A percentile compares a stretch with the other conserved stretches of the same genome.
These are phyloP conservation scores for Drosophila nigricruria DNA, from an alignment of 2,888 invertebrate species.

Conservation along the genomic window DNA sequence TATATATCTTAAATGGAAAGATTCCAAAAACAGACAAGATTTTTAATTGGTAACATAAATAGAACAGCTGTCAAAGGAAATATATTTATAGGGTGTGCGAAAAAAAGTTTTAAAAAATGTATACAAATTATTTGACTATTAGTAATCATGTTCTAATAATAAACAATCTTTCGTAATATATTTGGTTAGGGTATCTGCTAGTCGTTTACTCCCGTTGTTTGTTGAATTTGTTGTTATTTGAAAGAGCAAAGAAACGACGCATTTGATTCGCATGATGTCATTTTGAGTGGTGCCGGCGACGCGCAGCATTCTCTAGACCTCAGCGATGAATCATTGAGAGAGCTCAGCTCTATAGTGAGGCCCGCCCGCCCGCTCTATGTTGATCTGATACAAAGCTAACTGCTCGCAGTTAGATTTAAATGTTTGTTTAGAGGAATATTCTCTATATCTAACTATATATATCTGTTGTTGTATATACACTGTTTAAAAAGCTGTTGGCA, in stretches of 20 bases:
- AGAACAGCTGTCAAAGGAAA: neutral
- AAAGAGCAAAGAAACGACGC: conserved; percentile 30
- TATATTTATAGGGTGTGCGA: neutral
- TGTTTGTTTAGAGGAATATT: neutral
- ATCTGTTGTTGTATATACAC: neutral
- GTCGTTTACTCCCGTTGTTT: neutral
- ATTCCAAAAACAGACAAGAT: neutral
- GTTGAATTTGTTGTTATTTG: conserved; percentile 22
- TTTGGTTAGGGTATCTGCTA: conserved; percentile 5
- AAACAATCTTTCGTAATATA: too few relatives aligned
- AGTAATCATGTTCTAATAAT: neutral
- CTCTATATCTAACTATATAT: neutral
- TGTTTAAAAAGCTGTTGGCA: conserved; percentile 19
- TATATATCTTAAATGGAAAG: neutral
- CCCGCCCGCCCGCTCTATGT: neutral
- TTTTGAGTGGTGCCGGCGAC: conserved; percentile 34
- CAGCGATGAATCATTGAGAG: conserved; percentile 23
- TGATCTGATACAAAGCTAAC: conserved; percentile 1
- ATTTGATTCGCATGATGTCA: conserved; percentile 70
- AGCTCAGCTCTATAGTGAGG: conserved; percentile 20
- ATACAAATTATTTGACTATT: neutral
- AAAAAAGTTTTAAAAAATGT: too few relatives aligned
- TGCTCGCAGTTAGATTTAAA: neutral
- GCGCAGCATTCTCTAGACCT: conserved; percentile 29
- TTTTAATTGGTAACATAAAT: neutral